These are phyloP conservation scores for Sisyra nigra DNA, from an alignment of 2,888 invertebrate genomes.

Conservation along the genomic window DNA sequence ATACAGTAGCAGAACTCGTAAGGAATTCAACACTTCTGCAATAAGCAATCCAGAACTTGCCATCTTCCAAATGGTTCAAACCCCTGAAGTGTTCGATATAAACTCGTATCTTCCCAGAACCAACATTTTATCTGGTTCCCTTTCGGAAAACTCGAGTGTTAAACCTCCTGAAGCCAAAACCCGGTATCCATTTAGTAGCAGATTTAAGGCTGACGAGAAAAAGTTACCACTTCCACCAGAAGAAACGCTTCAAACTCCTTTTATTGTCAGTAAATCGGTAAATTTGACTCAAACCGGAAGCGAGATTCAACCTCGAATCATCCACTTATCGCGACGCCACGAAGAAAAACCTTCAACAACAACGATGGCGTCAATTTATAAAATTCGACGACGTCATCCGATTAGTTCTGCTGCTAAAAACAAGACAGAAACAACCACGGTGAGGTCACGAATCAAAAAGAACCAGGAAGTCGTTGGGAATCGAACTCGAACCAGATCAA, in stretches of 20 bases:
- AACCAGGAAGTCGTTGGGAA: no score
- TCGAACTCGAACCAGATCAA: no score
- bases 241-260: constrained; percentile 5
- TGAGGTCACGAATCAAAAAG: no score
- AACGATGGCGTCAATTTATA: no score
- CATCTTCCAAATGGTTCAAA: neutral
- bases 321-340: no score
- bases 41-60: neutral
- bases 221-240: constrained; percentile 2
- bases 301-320: no score
- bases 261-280: no score
- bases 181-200: constrained; percentile 18
- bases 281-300: no score
- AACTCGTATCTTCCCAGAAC: constrained; percentile 1
- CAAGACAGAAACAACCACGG: no score
- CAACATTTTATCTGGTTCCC: neutral
- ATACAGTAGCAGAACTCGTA: neutral
- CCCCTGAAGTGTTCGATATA: constrained; percentile 4
- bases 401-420: no score
- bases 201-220: constrained; percentile 16
- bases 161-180: neutral
- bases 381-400: no score
- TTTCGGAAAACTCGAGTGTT: neutral
- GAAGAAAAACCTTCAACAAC: no score
- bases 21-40: neutral